Conservation (phyloP, 2,888 invertebrate genomes). For the Mechanitis messenoides region DNA sequence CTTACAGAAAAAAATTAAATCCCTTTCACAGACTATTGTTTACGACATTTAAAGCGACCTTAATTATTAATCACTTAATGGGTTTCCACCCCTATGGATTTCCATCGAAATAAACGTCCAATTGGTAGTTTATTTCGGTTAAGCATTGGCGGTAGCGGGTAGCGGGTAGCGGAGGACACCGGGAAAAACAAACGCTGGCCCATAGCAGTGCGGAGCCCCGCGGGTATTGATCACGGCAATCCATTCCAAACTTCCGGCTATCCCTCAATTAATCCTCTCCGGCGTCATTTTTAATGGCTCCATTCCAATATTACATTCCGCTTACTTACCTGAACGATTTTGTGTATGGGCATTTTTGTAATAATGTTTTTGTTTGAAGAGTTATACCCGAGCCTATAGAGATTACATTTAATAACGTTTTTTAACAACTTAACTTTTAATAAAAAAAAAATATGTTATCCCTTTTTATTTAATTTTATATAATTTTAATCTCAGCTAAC, state of each 20-base stretch:
- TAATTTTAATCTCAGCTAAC: no score
- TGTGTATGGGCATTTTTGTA: conserved; percentile 6
- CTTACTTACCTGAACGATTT: conserved; percentile 14
- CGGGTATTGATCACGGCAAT: conserved; percentile 31
- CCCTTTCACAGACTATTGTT: conserved; percentile 17
- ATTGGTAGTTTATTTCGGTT: conserved; percentile 18
- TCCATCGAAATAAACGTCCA: conserved; percentile 23
- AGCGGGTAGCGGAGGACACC: neutral
- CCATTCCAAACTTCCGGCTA: conserved; percentile 29
- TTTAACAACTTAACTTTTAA: no score
- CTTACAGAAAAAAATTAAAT: conserved; percentile 10
- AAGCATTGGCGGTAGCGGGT: conserved; percentile 9
- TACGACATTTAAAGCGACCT: conserved; percentile 18
- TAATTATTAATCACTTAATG: conserved; percentile 31
- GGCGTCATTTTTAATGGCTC: conserved; percentile 28
- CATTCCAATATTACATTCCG: conserved; percentile 24
- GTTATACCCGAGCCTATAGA: no score
- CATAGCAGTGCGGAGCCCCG: conserved; percentile 18
- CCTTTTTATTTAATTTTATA: no score
- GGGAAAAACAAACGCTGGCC: conserved; percentile 29
- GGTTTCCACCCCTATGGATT: conserved; percentile 20
- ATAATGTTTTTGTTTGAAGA: no score
- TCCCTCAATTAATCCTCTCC: conserved; percentile 31
- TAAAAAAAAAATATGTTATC: no score
- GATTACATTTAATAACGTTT: no score